Base-by-base conservation (phyloP, 1,140 invertebrate genomes). In the Melitaea cinxia region DNA sequence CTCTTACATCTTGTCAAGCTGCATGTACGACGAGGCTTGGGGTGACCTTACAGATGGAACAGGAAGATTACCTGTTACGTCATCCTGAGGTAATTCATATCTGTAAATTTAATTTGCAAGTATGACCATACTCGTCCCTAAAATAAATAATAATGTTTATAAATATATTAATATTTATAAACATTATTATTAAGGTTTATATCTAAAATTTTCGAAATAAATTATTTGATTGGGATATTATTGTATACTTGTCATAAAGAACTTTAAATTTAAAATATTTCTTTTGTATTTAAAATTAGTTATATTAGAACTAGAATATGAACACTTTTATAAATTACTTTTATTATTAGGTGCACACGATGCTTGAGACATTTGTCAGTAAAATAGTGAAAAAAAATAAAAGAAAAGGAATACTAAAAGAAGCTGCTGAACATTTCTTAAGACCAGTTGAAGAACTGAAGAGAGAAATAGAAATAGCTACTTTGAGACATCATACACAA, bases 401-500 rank as follows among this genome's bases (percentile, higher is more conserved):
- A 68, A 76, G 72, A 39, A 84, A 78, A 47, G 78, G 72, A 10
- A 61, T 83, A 19, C 62, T 80, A 7, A 80, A 70, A 52, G 78
- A 82, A 53, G 82, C 80, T 23, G 80, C 74, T 0, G 64, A 75
- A 30, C 64, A 80, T 60, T 88, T 88, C 6, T 82, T 78, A 3
- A 77, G 76, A 58, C 75, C 81, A 28, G 33, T 30, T 15, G 67
- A 68, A 21, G 64, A 72, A 9, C 62, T 88, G 0, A 77, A 81
- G 23, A 30, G 42, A 30, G 80, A 83, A 64, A 72, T 87, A 39
- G 55, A 78, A 15, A 61, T 56, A 14, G 62, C 82, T 3, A 39
- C 17, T 39, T 26, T 42, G 5, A 30, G 10, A 7, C 10, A 19
- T 17, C 5, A 4, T 7, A 23, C 14, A 23, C 7, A 39, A 1